A percentile compares a stretch with the other conserved stretches of the same genome.
These are phyloP conservation scores for Mesorhabditis sp. DNA, from an alignment of 2,888 invertebrate genomes.

Conservation along the genomic window DNA sequence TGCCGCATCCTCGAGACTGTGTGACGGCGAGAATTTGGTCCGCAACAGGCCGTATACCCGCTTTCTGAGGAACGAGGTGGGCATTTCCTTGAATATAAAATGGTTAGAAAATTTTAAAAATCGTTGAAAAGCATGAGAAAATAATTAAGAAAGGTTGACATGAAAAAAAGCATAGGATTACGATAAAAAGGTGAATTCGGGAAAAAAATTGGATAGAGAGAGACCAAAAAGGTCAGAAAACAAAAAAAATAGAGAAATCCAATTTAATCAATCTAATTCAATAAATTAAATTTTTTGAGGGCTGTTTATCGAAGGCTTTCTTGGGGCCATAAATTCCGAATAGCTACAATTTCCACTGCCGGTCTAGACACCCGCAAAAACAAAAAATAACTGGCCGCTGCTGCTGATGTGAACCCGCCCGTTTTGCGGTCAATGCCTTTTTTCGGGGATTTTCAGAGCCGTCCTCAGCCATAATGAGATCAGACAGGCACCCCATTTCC, in stretches of 20 bases:
- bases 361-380: too few species aligned
- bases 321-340: too few species aligned
- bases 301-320: too few species aligned
- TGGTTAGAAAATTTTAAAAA: not conserved
- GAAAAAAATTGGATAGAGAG: not conserved
- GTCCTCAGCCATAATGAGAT: too few species aligned
- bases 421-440: too few species aligned
- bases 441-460: too few species aligned
- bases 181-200: too few species aligned
- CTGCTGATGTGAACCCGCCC: too few species aligned
- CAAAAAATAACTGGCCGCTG: too few species aligned
- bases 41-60: constrained; percentile 45
- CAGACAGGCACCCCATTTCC: too few species aligned
- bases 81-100: constrained; percentile 14
- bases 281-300: too few species aligned
- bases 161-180: not conserved
- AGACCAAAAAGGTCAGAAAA: not conserved
- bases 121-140: constrained; percentile 6
- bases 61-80: constrained; percentile 44
- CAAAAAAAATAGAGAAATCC: not conserved
- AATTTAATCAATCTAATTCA: not conserved
- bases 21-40: constrained; percentile 42
- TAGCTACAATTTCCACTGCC: too few species aligned
- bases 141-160: constrained; percentile 4
- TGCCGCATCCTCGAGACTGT: constrained; percentile 21